Evolutionary conservation across 1,140 invertebrate genomes (phyloP).

Genomic region (Carposina sasakii): DNA sequence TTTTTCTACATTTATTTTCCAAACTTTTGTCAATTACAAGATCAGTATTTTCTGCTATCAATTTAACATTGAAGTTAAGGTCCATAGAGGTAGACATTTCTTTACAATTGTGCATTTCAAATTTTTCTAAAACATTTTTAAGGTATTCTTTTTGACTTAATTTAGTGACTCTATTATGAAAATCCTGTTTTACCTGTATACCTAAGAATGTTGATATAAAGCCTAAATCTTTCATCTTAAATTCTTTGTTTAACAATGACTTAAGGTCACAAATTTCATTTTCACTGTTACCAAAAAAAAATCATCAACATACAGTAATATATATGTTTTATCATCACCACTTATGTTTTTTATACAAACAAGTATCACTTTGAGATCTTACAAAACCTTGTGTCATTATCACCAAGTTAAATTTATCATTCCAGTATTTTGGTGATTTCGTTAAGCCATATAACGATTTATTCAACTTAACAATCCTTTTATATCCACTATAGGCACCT

Average conservation of each 20-base stretch:
- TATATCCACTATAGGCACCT: conserved; percentile 13
- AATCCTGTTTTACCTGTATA: conserved; percentile 34
- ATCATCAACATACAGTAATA: conserved; percentile 46
- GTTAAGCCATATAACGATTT: conserved; percentile 30
- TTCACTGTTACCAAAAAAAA: conserved; percentile 25
- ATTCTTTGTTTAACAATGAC: conserved; percentile 26
- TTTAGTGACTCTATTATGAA: conserved; percentile 18
- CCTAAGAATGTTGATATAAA: conserved; percentile 31
- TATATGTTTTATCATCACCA: conserved; percentile 14
- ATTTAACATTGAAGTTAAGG: conserved; percentile 22
- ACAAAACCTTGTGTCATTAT: conserved; percentile 15
- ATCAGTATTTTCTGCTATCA: conserved; percentile 12
- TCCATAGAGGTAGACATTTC: conserved; percentile 36
- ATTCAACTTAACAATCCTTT: conserved; percentile 24
- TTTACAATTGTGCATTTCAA: conserved; percentile 40
- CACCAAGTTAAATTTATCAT: conserved; percentile 24
- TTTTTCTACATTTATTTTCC: conserved; percentile 27
- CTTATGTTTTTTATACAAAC: conserved; percentile 21
- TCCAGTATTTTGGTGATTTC: conserved; percentile 28
- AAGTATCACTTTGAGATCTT: conserved; percentile 20
- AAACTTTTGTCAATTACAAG: conserved; percentile 16
- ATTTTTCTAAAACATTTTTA: conserved; percentile 34
- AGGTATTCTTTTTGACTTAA: conserved; percentile 40
- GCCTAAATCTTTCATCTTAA: conserved; percentile 42
- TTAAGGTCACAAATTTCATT: conserved; percentile 26